Evolutionary conservation across 2,888 invertebrate genomes (phyloP), one percentile per base, ranked within the genome.

Genomic region (Ceramica pisi): DNA sequence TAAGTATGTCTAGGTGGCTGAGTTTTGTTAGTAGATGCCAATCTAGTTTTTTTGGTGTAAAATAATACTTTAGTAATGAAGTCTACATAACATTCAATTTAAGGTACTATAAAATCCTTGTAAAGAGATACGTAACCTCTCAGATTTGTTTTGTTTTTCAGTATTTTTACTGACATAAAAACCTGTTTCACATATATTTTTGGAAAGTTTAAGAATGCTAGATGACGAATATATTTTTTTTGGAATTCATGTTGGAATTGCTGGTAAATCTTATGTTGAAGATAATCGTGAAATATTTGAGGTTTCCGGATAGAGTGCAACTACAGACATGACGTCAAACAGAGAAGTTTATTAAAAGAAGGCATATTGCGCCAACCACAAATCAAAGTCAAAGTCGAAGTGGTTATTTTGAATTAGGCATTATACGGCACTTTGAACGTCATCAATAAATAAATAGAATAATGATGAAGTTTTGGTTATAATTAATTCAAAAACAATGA

Each of bases 1-100:
- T 55, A 69, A 69, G 31, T 67, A 68, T 50, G 77, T 69, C 67
- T 67, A 69, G 38, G 51, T 44, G 16, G 26, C 10, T 14, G 23
- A 31, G 21, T 78, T n/a, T 21, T 38, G 2, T 46, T 6, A 5
- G 12, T 9, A 23, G 4, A 16, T 41, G 41, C 3, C 12, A n/a
- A 10, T 4, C n/a, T 55, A n/a, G 12, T 46, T 19, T 51, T 14
- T 46, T 38, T n/a, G 46, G 26, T 14, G 4, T 55, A 55, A 50
- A n/a, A 35, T 35, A 26, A 38, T 9, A 55, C n/a, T 74, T 71
- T 48, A 14, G 31, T 46, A 16, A 12, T 35, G 8, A 23, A 31
- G 12, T 51, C 12, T 41, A 1, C 16, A 26, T 19, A 51, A 51
- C 7, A 14, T 23, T 35, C 19, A 53, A n/a, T 44, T 35, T 35